These are phyloP conservation scores for Mastomys coucha DNA, from an alignment of 2,113 vertebrate species.

Conservation along the genomic window DNA sequence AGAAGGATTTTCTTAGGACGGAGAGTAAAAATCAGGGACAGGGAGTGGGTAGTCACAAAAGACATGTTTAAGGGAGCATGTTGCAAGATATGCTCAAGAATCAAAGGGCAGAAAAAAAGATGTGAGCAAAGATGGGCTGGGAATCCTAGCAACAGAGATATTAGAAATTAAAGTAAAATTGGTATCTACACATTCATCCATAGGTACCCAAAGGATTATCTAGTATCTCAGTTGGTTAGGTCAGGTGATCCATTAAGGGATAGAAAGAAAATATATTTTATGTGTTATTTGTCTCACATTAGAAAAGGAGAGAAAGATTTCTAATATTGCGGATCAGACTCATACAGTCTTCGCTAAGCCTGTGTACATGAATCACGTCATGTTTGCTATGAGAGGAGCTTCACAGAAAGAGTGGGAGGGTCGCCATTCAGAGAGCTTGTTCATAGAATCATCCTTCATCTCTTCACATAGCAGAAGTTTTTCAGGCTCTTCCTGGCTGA, in stretches of 20 bases:
- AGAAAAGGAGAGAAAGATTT: not conserved
- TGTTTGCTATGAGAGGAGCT: not conserved
- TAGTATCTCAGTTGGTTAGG: not conserved
- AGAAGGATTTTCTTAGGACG: constrained; percentile 2
- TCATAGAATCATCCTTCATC: not conserved
- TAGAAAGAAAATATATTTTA: not conserved
- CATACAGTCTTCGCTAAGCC: not conserved
- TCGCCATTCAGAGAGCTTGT: not conserved
- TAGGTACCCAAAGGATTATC: not conserved
- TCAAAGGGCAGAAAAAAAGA: not conserved
- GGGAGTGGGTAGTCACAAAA: not conserved
- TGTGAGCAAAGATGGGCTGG: not conserved
- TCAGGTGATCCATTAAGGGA: not conserved
- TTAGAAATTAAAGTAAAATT: constrained; percentile 39
- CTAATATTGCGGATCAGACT: not conserved
- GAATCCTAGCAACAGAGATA: not conserved
- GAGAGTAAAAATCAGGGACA: not conserved
- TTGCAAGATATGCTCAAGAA: not conserved
- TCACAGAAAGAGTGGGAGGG: not conserved
- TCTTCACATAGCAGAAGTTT: not conserved
- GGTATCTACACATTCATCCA: not conserved
- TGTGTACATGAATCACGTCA: not conserved
- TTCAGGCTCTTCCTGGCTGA: not conserved
- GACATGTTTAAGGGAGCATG: not conserved
- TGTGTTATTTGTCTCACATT: not conserved